Evolutionary conservation across 2,113 vertebrate genomes (phyloP).

Genomic region (Stictonetta naevosa): DNA sequence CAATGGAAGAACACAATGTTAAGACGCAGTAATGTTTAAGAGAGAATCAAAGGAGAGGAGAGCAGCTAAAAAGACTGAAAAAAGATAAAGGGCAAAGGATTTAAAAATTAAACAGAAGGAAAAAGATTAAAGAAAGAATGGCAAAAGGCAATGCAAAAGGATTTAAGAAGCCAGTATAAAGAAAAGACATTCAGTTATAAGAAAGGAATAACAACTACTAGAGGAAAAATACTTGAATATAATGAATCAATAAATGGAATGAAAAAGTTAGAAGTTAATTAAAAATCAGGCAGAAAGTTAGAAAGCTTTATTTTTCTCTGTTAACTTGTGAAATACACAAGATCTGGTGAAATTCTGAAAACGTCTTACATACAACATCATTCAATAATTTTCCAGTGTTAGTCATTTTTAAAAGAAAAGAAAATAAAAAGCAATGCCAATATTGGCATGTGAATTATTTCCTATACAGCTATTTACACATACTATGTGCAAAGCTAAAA

Average conservation of each 20-base stretch:
- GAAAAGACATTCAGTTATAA: slow-evolving; percentile 59
- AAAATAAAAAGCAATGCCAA: background rate
- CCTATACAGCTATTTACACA: background rate
- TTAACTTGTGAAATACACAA: background rate
- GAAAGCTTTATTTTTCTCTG: background rate
- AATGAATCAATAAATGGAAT: slow-evolving; percentile 25
- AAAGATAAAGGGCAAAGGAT: slow-evolving; percentile 80
- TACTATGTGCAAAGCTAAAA: background rate
- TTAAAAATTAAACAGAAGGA: slow-evolving; percentile 80
- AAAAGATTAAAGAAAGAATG: slow-evolving; percentile 79
- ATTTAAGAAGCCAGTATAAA: slow-evolving; percentile 74
- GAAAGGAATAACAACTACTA: slow-evolving; percentile 66
- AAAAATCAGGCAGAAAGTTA: background rate
- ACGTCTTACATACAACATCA: background rate
- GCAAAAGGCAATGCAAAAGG: slow-evolving; percentile 74
- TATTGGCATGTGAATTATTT: background rate
- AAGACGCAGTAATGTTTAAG: slow-evolving; percentile 72
- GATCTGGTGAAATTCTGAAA: background rate
- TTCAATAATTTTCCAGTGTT: background rate
- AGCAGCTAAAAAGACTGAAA: slow-evolving; percentile 71
- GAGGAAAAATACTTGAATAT: slow-evolving; percentile 39
- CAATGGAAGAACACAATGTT: slow-evolving; percentile 72
- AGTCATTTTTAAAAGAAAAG: background rate
- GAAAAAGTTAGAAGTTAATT: slow-evolving; percentile 53
- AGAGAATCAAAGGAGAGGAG: slow-evolving; percentile 75